Base-by-base conservation (phyloP, 2,797 vertebrate genomes). In the Gouania willdenowi region DNA sequence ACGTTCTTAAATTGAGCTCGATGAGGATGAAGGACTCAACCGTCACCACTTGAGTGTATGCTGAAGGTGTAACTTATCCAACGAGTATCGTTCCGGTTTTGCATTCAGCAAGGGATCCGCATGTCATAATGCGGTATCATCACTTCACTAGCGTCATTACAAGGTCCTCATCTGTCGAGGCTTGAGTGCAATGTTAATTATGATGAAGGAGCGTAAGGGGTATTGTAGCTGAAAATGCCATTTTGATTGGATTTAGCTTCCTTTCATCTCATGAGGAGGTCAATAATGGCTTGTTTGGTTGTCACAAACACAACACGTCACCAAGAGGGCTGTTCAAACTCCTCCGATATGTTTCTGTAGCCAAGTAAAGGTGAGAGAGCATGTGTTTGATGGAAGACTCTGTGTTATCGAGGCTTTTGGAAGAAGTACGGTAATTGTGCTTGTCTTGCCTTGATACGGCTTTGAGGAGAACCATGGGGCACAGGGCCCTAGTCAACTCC, bases 111-210 rank as follows among this genome's bases (percentile, higher is more conserved):
- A 76, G 83, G 79, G 79, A 85, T 81, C 75, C 70, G 57, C 70
- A 62, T 66, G 71, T 71, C 71, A 84, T 87, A 84, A 88, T 87
- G 71, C 80, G 80, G 77, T 81, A 83, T 88, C 83, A 88, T 87
- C 86, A 84, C 69, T 77, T 72, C 65, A 67, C 63, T 68, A 66
- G 58, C 76, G 77, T 86, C 81, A 86, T 88, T 83, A 87, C 66
- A 64, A 79, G 70, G 65, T 75, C 64, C 75, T 85, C 74, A 83
- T 87, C 78, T 72, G 64, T 64, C 26, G 30, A 36, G 54, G 71
- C 71, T 76, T 35, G 68, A 81, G 73, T 15, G 53, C 46, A 77
- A 80, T 82, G 66, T 82, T 86, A 87, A 84, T 87, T 85, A 86
- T 71, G 65, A 73, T 38, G 6, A 58, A 52, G 64, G 35, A 48